These are phyloP conservation scores for Ceramica pisi DNA, from an alignment of 2,888 invertebrate species.

Conservation along the genomic window DNA sequence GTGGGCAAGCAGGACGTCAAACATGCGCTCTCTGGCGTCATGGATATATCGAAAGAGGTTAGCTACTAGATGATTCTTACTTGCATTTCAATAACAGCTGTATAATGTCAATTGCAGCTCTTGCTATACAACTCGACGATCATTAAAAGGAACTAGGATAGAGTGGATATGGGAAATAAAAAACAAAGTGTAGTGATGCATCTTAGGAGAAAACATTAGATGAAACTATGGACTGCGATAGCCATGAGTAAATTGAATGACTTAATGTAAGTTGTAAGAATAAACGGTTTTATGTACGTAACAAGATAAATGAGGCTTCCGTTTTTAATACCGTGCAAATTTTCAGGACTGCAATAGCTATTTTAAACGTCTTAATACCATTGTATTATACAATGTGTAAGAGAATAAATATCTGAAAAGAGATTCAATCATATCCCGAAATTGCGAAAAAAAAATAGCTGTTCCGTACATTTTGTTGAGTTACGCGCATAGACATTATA, in stretches of 20 bases:
- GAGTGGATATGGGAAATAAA: fast-evolving
- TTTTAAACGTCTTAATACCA: background rate
- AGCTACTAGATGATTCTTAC: conserved; percentile 7
- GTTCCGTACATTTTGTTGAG: too few relatives aligned
- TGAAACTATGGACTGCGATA: background rate
- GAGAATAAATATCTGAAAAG: too few relatives aligned
- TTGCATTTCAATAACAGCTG: background rate
- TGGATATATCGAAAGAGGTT: conserved; percentile 95
- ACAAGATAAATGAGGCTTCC: background rate
- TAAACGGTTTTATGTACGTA: background rate
- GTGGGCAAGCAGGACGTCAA: conserved; percentile 98
- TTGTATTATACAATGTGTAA: too few relatives aligned
- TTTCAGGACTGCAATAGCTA: background rate
- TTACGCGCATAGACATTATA: too few relatives aligned
- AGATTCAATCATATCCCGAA: too few relatives aligned
- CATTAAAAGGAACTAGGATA: background rate
- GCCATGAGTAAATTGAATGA: background rate
- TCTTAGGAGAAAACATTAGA: background rate
- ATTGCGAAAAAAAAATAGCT: too few relatives aligned
- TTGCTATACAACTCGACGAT: background rate
- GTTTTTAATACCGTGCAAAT: background rate
- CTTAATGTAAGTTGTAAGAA: background rate
- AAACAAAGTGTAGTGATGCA: background rate
- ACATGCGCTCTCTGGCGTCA: conserved; percentile 97
- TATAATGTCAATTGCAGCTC: background rate